Evolutionary conservation across 1,140 invertebrate genomes (phyloP).

Genomic region (Oreohelix idahoensis): DNA sequence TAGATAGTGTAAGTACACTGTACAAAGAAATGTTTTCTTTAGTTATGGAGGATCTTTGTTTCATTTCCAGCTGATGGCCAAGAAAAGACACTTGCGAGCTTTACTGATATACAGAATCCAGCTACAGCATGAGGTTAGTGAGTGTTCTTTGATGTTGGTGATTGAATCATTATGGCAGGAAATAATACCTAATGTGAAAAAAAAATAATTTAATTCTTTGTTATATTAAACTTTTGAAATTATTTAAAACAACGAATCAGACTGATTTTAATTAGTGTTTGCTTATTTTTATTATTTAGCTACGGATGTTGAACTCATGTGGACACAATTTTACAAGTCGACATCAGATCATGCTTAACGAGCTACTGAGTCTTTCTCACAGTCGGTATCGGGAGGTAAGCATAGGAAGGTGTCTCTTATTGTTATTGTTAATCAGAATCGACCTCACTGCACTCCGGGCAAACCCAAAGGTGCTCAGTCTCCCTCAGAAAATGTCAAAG

Average conservation of each 20-base stretch:
- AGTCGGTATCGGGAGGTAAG: conserved; percentile 81
- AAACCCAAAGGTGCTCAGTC: too few species aligned
- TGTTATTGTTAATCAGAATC: too few species aligned
- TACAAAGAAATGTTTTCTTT: too few species aligned
- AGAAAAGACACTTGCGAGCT: conserved; percentile 78
- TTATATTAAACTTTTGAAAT: neutral
- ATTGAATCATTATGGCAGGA: too few species aligned
- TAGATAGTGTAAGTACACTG: too few species aligned
- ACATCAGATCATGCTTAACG: conserved; percentile 78
- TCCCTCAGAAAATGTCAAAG: too few species aligned
- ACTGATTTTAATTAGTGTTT: neutral
- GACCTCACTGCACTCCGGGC: too few species aligned
- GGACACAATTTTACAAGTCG: conserved; percentile 72
- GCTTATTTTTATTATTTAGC: conserved; percentile 49
- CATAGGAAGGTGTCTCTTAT: conserved; percentile 35
- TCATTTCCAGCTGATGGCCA: conserved; percentile 71
- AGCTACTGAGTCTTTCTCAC: conserved; percentile 79
- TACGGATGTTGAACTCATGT: conserved; percentile 64
- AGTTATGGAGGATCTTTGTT: neutral
- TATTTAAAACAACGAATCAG: neutral
- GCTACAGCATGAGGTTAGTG: conserved; percentile 80
- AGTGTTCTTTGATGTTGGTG: neutral
- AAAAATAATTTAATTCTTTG: too few species aligned
- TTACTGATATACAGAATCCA: conserved; percentile 79
- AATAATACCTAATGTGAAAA: neutral